These are phyloP conservation scores for Catostylus mosaicus DNA, from an alignment of 30 jellyfish, hydroid and myxozoan species.

Conservation along the genomic window DNA sequence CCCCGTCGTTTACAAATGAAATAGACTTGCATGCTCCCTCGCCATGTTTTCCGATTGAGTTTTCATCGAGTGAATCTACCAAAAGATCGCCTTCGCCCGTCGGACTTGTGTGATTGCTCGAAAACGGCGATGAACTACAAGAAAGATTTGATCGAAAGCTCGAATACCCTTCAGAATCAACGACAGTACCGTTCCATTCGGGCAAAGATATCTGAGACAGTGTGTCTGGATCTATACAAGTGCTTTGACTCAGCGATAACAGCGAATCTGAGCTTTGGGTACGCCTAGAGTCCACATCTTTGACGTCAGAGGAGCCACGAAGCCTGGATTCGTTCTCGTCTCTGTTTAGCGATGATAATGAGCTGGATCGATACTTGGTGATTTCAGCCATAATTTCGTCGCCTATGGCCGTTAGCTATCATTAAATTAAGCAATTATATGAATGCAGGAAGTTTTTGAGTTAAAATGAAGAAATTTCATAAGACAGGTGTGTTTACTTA, in stretches of 20 bases:
- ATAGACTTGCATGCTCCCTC: neutral
- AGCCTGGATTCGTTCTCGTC: neutral
- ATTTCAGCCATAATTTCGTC: neutral
- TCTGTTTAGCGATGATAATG: neutral
- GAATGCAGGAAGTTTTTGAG: neutral
- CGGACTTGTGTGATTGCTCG: constrained; percentile 64
- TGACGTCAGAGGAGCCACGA: neutral
- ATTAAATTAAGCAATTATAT: neutral
- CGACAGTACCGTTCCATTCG: neutral
- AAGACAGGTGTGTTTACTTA: constrained; percentile 5
- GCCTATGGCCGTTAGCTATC: too few species aligned
- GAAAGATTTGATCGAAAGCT: constrained; percentile 50
- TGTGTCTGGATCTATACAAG: constrained; percentile 9
- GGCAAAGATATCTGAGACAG: constrained; percentile 29
- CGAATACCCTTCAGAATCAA: constrained; percentile 60
- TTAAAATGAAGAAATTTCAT: neutral
- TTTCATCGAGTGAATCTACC: neutral
- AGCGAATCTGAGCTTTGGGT: constrained; percentile 34
- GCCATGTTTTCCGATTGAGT: neutral
- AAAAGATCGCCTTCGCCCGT: constrained; percentile 19
- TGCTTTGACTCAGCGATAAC: constrained; percentile 9
- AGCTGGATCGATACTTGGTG: neutral
- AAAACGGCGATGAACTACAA: constrained; percentile 45
- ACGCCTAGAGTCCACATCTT: neutral
- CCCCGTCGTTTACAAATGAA: neutral